Conservation (phyloP, 2,888 invertebrate genomes). For the Scaptomyza tumidula region DNA sequence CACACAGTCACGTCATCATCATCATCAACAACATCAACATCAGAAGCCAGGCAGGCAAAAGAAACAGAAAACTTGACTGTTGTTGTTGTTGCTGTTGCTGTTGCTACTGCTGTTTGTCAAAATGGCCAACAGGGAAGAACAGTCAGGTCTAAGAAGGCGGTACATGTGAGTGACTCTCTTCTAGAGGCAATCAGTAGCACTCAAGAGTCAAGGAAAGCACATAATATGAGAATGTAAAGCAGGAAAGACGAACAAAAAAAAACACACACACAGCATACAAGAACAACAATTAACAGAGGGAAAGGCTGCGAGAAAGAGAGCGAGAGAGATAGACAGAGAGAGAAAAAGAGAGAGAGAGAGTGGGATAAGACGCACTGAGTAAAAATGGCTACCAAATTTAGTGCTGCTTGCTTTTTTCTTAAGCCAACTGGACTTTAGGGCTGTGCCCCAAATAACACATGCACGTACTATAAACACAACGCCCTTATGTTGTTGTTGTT, state of each 20-base stretch:
- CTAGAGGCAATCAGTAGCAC: slow-evolving; percentile 64
- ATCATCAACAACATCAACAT: slow-evolving; percentile 19
- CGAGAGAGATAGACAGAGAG: slow-evolving; percentile 10
- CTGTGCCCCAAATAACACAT: slow-evolving; percentile 41
- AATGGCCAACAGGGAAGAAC: slow-evolving; percentile 68
- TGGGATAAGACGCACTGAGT: slow-evolving; percentile 20
- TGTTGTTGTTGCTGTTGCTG: slow-evolving; percentile 36
- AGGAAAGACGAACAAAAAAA: slow-evolving; percentile 31
- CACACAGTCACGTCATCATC: slow-evolving; percentile 68
- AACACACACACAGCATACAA: background rate
- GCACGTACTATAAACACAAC: slow-evolving; percentile 55
- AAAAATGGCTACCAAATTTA: slow-evolving; percentile 62
- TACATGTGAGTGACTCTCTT: slow-evolving; percentile 45
- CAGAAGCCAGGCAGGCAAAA: slow-evolving; percentile 18
- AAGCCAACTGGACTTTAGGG: slow-evolving; percentile 56
- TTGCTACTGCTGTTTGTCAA: slow-evolving; percentile 59
- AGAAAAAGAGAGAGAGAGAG: slow-evolving; percentile 7
- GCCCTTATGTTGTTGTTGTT: slow-evolving; percentile 44
- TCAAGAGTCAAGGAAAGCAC: slow-evolving; percentile 45
- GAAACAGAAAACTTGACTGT: slow-evolving; percentile 36
- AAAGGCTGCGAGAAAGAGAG: slow-evolving; percentile 12
- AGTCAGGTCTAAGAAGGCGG: slow-evolving; percentile 49
- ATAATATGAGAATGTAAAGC: slow-evolving; percentile 60
- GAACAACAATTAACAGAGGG: background rate
- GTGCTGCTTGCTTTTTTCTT: slow-evolving; percentile 20